A percentile compares a stretch with the other conserved stretches of the same genome.
phyloP scores from a whole-genome alignment of 92 coral and sea anemone genomes.

The Parazoanthus darwini region DNA sequence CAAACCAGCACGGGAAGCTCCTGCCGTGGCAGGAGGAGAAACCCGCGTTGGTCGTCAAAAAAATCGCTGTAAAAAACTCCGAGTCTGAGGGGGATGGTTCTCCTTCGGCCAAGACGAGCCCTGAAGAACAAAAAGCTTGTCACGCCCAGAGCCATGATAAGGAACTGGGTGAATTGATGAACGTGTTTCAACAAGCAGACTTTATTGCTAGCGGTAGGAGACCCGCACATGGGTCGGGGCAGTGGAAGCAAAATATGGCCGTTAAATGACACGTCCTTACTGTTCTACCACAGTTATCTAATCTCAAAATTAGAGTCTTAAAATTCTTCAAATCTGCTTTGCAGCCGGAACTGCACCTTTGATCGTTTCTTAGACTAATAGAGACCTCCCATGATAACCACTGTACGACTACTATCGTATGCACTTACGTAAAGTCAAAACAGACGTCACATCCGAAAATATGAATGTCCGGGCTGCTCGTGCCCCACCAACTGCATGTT shows the following conservation, averaged over 20 bases:
- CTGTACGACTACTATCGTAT: too few species aligned
- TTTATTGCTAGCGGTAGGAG: constrained; percentile 72
- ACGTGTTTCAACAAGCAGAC: constrained; percentile 74
- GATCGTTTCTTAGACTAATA: too few species aligned
- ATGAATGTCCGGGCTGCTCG: too few species aligned
- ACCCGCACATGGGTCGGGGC: constrained; percentile 13
- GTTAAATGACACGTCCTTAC: not conserved
- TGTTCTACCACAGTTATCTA: not conserved
- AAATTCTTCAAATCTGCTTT: too few species aligned
- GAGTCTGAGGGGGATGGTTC: constrained; percentile 15
- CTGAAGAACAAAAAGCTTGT: not conserved
- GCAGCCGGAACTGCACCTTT: too few species aligned
- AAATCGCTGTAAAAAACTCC: not conserved
- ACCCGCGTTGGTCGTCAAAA: not conserved
- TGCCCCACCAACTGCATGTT: too few species aligned
- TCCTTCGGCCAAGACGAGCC: not conserved
- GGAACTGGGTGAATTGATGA: constrained; percentile 60
- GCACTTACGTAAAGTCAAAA: too few species aligned
- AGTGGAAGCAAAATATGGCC: constrained; percentile 19
- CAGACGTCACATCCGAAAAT: too few species aligned
- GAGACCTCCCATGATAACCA: too few species aligned
- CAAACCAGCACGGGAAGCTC: constrained; percentile 24
- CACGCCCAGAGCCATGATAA: constrained; percentile 16
- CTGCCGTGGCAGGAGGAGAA: constrained; percentile 23
- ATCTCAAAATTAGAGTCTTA: too few species aligned